Base-by-base conservation (phyloP, 2,888 invertebrate species). In the Byasa hedistus region DNA sequence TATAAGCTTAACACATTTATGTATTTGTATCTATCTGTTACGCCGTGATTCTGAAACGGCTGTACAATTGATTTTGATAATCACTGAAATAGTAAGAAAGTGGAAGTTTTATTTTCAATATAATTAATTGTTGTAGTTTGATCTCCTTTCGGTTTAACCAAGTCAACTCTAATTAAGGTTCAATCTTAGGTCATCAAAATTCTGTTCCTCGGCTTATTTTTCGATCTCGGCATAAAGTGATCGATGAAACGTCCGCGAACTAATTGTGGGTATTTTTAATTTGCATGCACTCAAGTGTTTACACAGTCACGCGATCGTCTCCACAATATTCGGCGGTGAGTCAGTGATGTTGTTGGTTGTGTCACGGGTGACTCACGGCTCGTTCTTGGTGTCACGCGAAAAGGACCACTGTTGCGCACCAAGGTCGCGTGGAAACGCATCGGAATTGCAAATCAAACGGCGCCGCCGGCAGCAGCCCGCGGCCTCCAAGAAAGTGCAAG, bases 401-500 rank as follows among this genome's bases (percentile, higher is more conserved):
- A 80, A 77, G 80, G 79, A 77, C 78, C 75, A 76, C 75, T 66
- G 63, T 66, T 68, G 77, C 71, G 77, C 75, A 71, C 65, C 76
- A 78, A 78, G 78, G 79, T 75, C 76, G 71, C 80, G 81, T 81
- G 83, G 83, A 83, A 82, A 83, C 73, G 80, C 84, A 57, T 65
- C 57, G 57, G 66, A 66, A 63, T 82, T 83, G 66, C 66, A 66
- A 66, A 66, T 66, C 61, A 51, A 59, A 24, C n/a, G 32, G 22
- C 65, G 32, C 48, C n/a, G 56, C 39, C 61, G 48, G 65, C 51
- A 61, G 51, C 36, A 23, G 80, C 76, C 79, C 78, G 7, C 77
- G 76, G 81, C 78, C 76, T 73, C 71, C 83, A 86, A 86, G 89
- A 89, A 89, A 89, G 87, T 87, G 85, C 81, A 86, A 86, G 86